Evolutionary conservation across 2,888 invertebrate species (phyloP).

Genomic region (Flabesymbios commensalis): DNA sequence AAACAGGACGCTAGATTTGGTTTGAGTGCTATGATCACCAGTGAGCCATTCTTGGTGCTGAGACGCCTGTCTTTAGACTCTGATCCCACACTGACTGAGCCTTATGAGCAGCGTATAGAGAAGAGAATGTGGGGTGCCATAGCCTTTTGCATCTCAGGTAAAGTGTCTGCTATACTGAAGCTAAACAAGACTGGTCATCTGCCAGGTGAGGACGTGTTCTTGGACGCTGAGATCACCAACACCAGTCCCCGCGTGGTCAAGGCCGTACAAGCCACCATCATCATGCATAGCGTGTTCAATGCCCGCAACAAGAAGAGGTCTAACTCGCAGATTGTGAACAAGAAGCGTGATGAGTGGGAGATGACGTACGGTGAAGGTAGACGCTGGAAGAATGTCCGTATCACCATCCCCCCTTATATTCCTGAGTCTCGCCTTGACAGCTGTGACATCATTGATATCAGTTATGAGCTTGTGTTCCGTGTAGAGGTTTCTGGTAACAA

Average conservation of each 20-base stretch:
- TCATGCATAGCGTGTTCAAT: conserved; percentile 54
- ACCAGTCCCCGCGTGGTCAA: conserved; percentile 40
- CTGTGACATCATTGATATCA: conserved; percentile 59
- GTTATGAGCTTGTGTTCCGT: conserved; percentile 54
- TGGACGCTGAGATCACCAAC: conserved; percentile 56
- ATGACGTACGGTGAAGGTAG: conserved; percentile 52
- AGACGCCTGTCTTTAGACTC: conserved; percentile 28
- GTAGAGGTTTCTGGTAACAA: conserved; percentile 51
- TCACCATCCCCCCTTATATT: conserved; percentile 57
- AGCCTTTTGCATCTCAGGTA: conserved; percentile 50
- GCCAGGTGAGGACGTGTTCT: conserved; percentile 56
- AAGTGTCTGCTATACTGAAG: conserved; percentile 36
- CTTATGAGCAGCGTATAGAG: conserved; percentile 25
- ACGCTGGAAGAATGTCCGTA: conserved; percentile 54
- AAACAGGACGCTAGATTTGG: conserved; percentile 46
- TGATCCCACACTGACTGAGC: conserved; percentile 24
- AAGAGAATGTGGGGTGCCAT: conserved; percentile 43
- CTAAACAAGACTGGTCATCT: conserved; percentile 50
- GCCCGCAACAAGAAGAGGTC: conserved; percentile 45
- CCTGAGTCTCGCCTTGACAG: conserved; percentile 56
- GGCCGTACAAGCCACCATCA: conserved; percentile 39
- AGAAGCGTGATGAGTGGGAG: conserved; percentile 56
- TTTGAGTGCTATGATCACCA: conserved; percentile 52
- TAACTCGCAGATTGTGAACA: conserved; percentile 49
- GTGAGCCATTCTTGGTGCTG: conserved; percentile 58